Evolutionary conservation across 2,113 vertebrate genomes (phyloP), one percentile per base, ranked within the genome.

Genomic region (Axis porcinus): DNA sequence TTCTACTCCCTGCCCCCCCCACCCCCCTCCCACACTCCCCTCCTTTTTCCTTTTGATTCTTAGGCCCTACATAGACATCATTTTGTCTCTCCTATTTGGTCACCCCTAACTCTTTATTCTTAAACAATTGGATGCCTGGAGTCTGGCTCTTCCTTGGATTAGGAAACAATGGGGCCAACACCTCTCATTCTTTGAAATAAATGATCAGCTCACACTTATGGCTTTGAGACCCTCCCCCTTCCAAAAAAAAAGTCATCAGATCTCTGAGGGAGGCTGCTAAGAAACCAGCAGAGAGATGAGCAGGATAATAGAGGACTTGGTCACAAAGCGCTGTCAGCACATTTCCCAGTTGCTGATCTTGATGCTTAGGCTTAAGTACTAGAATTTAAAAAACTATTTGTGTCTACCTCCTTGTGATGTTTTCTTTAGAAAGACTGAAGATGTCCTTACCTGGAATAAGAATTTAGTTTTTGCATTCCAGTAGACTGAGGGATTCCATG

Each of bases 171-270:
- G 74, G 62, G n/a, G 19, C 70, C 86, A 89, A 25, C 30, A 55
- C 15, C 28, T 92, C n/a, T 89, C 33, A 47, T 95, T 91, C 23
- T 58, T 64, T 87, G 91, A 89, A 92, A 45, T 88, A 79, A 97
- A 57, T 85, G 74, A 94, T 52, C 8, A 10, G 47, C n/a, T 86
- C 60, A 74, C 9, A n/a, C 76, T 88, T 64, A 60, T 0, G 15
- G 52, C 33, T 83, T 95, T 81, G 76, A 58, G 84, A 54, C 6
- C 9, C 5, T 28, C 40, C 52, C 36, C 25, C 28, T 6, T 6
- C 45, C 6, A n/a, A 23, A n/a, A 10, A 57, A 50, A 64, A 14
- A 6, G 6, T 87, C 52, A 45, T 43, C 79, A 95, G 84, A 17
- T 74, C 36, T 86, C 92, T 91, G 78, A 88, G 70, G 50, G 78